Evolutionary conservation across 2,797 vertebrate genomes (phyloP), one percentile per base, ranked within the genome.

Genomic region (Natrix natrix): DNA sequence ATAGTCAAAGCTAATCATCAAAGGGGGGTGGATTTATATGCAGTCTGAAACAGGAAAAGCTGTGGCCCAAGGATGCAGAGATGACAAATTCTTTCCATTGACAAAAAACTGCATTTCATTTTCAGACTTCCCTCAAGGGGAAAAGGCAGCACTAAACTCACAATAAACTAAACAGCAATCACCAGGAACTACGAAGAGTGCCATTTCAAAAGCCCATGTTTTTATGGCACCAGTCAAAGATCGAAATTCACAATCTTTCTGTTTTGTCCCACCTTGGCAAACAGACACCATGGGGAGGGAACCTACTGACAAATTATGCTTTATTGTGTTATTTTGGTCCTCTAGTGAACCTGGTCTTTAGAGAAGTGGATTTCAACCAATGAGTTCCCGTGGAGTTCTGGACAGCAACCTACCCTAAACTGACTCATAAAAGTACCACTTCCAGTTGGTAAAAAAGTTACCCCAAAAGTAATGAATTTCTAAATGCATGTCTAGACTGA

Each of bases 31-130:
- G 94, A 96, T 94, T 96, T 91, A 95, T 94, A 95, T 20, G 8
- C 94, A 96, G 95, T 95, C 92, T 94, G 83, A 61, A 95, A 32
- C 61, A 89, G 17, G 60, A 92, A 89, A 95, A 92, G 92, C 86
- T 0, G 0, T 90, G 26, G 74, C 55, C 55, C 90, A 92, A 63
- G 87, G 86, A 96, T 86, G 60, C 69, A 93, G 95, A 96, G 91
- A 94, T 54, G 91, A 96, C 90, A 94, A 94, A 96, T 94, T 96
- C 93, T 94, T 5, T 92, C 95, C 94, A 94, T 95, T 96, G 94
- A 97, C 95, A 92, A 95, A 96, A 94, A 52, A 94, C 94, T 94
- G 96, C 90, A 94, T 95, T 94, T 92, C 93, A 91, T 94, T 96
- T 93, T 94, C 93, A 94, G 93, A 91, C 61, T 93, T 95, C 94